Percentiles rank a stretch among this genome's conserved stretches.
Evolutionary conservation across 2,888 invertebrate species (phyloP).

Genomic region (Chalcis sispes): DNA sequence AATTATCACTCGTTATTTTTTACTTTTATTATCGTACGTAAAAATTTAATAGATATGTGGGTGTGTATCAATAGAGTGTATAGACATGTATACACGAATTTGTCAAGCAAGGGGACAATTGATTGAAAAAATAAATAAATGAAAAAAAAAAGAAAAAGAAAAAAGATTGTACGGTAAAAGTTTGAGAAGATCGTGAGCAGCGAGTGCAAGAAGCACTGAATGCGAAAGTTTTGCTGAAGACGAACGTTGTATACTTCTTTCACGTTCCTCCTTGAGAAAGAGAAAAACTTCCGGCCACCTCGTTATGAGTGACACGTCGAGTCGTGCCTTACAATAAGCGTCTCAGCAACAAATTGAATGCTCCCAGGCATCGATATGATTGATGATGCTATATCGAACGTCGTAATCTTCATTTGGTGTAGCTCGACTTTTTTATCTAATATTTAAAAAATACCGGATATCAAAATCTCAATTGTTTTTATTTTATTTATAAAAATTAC

Average conservation of each 20-base stretch:
- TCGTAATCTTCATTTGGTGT: constrained; percentile 6
- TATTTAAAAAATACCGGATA: too few relatives aligned
- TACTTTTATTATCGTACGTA: neutral
- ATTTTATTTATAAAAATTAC: too few relatives aligned
- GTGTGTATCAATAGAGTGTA: too few relatives aligned
- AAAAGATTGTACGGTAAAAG: constrained; percentile 13
- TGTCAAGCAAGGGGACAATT: constrained; percentile 6
- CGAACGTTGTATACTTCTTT: constrained; percentile 39
- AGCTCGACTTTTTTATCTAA: neutral
- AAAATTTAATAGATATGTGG: neutral
- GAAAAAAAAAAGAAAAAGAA: neutral
- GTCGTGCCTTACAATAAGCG: constrained; percentile 34
- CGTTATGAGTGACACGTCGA: constrained; percentile 36
- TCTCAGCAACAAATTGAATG: constrained; percentile 13
- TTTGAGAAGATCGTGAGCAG: constrained; percentile 40
- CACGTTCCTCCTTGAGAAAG: constrained; percentile 9
- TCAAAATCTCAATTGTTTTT: too few relatives aligned
- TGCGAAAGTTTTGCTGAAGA: constrained; percentile 28
- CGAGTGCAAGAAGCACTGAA: constrained; percentile 34
- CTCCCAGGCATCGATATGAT: constrained; percentile 14
- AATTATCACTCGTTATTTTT: too few relatives aligned
- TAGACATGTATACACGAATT: too few relatives aligned
- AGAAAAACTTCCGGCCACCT: constrained; percentile 43
- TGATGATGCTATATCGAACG: neutral
- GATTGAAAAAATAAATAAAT: constrained; percentile 11